These are phyloP conservation scores for Habroteleia sp. DNA, from an alignment of 2,888 invertebrate genomes.

Conservation along the genomic window DNA sequence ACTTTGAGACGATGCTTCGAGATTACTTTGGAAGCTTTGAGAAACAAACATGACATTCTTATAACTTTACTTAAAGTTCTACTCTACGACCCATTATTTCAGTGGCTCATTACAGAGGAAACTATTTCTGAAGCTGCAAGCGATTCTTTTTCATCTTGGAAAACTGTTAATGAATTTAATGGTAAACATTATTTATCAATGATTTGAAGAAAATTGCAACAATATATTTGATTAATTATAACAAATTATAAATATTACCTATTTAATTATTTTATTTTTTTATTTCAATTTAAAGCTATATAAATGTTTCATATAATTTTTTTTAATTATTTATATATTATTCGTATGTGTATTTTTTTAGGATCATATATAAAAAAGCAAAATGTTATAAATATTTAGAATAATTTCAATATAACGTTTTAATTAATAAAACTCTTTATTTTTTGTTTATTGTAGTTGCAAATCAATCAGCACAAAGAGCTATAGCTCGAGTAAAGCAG, in stretches of 20 bases:
- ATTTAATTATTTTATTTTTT: too few relatives aligned
- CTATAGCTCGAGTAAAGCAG: constrained; percentile 88
- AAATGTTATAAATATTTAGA: too few relatives aligned
- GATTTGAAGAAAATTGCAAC: too few relatives aligned
- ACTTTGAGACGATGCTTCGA: constrained; percentile 93
- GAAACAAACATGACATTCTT: constrained; percentile 90
- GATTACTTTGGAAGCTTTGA: constrained; percentile 90
- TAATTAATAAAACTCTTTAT: too few relatives aligned
- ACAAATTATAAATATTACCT: too few relatives aligned
- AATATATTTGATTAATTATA: too few relatives aligned
- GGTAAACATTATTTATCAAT: constrained; percentile 25
- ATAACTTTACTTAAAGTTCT: constrained; percentile 94
- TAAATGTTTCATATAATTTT: too few relatives aligned
- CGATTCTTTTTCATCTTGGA: constrained; percentile 82
- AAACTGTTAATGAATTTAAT: constrained; percentile 65
- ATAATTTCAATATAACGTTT: too few relatives aligned
- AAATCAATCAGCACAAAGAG: constrained; percentile 89
- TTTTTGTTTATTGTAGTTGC: constrained; percentile 17
- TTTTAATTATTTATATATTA: too few relatives aligned
- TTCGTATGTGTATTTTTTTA: too few relatives aligned
- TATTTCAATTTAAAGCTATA: too few relatives aligned
- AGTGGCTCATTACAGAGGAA: constrained; percentile 86
- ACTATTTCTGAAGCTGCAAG: constrained; percentile 71
- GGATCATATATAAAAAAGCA: too few relatives aligned
- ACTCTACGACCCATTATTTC: constrained; percentile 94